These are phyloP conservation scores for Osedax fenrisi DNA, from an alignment of 2,888 invertebrate genomes.

Conservation along the genomic window DNA sequence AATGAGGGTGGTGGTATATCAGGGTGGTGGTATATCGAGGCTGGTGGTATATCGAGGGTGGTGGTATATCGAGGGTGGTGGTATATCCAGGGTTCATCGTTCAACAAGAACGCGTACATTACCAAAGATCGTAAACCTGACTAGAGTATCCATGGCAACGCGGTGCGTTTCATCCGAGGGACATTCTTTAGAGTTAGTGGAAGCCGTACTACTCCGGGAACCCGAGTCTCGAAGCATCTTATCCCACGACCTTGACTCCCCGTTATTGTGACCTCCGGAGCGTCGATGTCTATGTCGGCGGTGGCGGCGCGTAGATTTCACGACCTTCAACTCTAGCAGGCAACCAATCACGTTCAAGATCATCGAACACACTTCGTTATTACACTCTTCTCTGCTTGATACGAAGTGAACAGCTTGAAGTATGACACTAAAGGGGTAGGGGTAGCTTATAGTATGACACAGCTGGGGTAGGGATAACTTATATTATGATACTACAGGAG, in stretches of 20 bases:
- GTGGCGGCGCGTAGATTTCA: not conserved
- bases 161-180: conserved; percentile 15
- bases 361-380: conserved; percentile 77
- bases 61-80: no score
- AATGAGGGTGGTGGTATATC: no score
- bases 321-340: conserved; percentile 74
- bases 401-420: conserved; percentile 31
- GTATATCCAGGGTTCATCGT: no score
- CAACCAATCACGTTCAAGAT: conserved; percentile 81
- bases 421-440: conserved; percentile 20
- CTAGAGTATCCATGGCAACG: conserved; percentile 58
- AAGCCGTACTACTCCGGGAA: not conserved
- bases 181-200: not conserved
- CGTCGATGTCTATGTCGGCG: conserved; percentile 51
- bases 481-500: no score
- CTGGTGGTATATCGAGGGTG: no score
- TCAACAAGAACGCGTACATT: no score
- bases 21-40: no score
- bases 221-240: not conserved
- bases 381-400: conserved; percentile 51
- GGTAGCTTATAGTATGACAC: not conserved
- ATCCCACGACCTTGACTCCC: not conserved
- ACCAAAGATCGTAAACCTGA: no score
- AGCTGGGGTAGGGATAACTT: not conserved
- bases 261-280: not conserved